Evolutionary conservation across 2,888 invertebrate species (phyloP).

Genomic region (Oxycera nigricornis): DNA sequence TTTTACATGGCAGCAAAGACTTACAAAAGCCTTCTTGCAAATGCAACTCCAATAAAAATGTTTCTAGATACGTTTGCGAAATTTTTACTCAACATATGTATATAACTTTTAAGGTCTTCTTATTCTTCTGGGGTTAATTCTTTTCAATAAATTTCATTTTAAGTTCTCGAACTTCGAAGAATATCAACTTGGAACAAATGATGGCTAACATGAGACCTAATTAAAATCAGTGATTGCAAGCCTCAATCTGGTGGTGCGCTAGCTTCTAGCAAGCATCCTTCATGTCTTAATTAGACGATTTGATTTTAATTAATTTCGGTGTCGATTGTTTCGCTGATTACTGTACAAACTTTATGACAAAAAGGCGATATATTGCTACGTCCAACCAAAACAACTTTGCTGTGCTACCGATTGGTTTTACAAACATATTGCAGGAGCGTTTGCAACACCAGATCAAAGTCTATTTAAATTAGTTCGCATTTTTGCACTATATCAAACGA

Average conservation of each 20-base stretch:
- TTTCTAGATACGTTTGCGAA: too few relatives aligned
- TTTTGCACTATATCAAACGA: too few relatives aligned
- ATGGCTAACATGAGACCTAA: slow-evolving; percentile 38
- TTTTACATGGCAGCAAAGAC: too few relatives aligned
- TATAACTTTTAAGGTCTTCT: too few relatives aligned
- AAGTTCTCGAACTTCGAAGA: not conserved
- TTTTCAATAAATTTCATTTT: not conserved
- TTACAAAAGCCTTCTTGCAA: too few relatives aligned
- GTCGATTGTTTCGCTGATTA: slow-evolving; percentile 25
- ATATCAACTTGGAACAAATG: slow-evolving; percentile 16
- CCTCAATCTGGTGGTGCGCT: slow-evolving; percentile 14
- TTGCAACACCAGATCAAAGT: too few relatives aligned
- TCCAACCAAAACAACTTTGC: not conserved
- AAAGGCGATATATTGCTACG: not conserved
- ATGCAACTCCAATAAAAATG: too few relatives aligned
- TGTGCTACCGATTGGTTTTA: not conserved
- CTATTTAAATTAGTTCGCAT: too few relatives aligned
- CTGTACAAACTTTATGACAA: slow-evolving; percentile 31
- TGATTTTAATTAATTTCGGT: slow-evolving; percentile 38
- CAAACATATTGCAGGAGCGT: not conserved
- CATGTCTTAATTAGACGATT: slow-evolving; percentile 43
- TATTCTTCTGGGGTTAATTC: slow-evolving; percentile 4
- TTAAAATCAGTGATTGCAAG: slow-evolving; percentile 33
- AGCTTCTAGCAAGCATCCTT: slow-evolving; percentile 25
- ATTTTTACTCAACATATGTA: too few relatives aligned